Conservation (phyloP, 2,888 invertebrate genomes). For the Shargacucullia verbasci region DNA sequence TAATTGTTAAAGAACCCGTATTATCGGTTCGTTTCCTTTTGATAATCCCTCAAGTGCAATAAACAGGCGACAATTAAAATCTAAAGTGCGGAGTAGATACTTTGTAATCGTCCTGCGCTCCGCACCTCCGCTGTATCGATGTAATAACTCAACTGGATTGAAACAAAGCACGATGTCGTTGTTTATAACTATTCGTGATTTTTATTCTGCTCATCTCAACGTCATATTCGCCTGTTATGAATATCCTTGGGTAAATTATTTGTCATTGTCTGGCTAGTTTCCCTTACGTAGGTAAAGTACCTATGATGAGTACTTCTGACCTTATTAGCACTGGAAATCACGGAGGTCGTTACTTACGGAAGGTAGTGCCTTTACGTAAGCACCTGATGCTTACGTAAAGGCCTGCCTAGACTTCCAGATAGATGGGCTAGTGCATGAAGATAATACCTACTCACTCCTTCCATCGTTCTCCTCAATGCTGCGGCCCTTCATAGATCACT, state of each 20-base stretch:
- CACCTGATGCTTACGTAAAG: no score
- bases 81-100: constrained; percentile 5
- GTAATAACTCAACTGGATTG: constrained; percentile 4
- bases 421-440: no score
- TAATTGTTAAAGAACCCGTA: constrained; percentile 56
- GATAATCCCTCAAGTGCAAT: constrained; percentile 69
- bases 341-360: no score
- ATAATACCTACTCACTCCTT: no score
- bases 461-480: no score
- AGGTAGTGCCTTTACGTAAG: neutral
- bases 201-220: constrained; percentile 52
- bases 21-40: constrained; percentile 70
- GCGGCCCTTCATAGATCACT: no score
- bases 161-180: constrained; percentile 18
- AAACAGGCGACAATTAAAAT: constrained; percentile 52
- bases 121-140: neutral
- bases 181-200: constrained; percentile 25
- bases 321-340: neutral
- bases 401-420: no score
- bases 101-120: constrained; percentile 7
- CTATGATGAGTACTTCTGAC: constrained; percentile 9
- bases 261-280: constrained; percentile 44
- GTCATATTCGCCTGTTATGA: constrained; percentile 42
- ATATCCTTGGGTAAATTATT: constrained; percentile 45
- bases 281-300: constrained; percentile 14